Evolutionary conservation across 2,113 vertebrate genomes (phyloP).

Genomic region (Globicephala melas): DNA sequence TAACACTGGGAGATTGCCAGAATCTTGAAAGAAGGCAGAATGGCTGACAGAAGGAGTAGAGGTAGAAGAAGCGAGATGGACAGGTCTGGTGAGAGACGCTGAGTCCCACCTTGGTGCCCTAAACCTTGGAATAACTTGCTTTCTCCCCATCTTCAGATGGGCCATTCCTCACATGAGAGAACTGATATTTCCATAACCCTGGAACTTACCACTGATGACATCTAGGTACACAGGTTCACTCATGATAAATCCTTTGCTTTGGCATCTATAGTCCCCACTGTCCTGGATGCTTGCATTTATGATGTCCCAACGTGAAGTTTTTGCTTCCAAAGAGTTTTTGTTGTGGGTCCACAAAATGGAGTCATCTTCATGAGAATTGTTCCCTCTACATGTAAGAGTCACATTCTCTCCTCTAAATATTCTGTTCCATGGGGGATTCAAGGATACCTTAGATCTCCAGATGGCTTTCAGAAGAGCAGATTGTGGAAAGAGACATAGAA

Average conservation of each 20-base stretch:
- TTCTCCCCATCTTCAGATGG: not conserved
- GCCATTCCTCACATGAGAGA: not conserved
- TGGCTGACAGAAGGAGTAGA: not conserved
- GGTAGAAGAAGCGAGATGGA: not conserved
- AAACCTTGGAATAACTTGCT: not conserved
- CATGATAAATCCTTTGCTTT: fast-evolving
- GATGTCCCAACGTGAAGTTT: not conserved
- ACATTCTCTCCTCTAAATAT: slow-evolving; percentile 57
- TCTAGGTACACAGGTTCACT: slow-evolving; percentile 41
- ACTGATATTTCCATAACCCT: not conserved
- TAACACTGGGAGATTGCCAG: not conserved
- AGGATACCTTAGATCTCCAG: not conserved
- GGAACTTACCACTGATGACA: slow-evolving; percentile 54
- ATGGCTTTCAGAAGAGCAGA: slow-evolving; percentile 10
- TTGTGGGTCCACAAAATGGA: slow-evolving; percentile 37
- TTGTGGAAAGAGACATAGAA: not conserved
- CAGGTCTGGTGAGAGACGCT: not conserved
- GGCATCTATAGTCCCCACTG: slow-evolving; percentile 57
- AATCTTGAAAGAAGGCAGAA: not conserved
- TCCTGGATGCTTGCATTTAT: not conserved
- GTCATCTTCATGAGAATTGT: fast-evolving
- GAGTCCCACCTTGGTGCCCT: not conserved
- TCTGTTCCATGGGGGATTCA: slow-evolving; percentile 58
- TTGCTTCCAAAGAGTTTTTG: fast-evolving
- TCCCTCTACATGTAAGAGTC: slow-evolving; percentile 23